A percentile compares a stretch with the other conserved stretches of the same genome.
Conservation (phyloP, 2,888 invertebrate species). For the Tetragonisca angustula region DNA sequence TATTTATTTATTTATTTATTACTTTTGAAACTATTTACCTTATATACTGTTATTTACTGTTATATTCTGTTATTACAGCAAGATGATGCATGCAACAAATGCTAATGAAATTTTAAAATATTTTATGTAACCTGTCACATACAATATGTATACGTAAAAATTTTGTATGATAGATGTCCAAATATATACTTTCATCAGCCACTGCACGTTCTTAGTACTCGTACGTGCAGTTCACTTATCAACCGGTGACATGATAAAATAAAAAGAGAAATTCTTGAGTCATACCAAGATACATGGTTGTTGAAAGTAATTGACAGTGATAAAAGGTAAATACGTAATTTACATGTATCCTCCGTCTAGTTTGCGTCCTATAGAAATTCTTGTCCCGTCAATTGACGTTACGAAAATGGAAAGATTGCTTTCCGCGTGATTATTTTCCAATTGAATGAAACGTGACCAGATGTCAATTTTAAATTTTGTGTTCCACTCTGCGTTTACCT, state of each 20-base stretch:
- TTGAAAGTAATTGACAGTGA: conserved; percentile 8
- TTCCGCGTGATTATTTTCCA: neutral
- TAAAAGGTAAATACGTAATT: neutral
- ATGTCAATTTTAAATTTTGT: neutral
- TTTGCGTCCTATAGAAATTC: conserved; percentile 7
- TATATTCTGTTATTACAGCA: no score
- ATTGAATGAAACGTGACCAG: neutral
- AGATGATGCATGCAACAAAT: no score
- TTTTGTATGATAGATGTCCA: neutral
- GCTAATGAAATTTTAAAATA: no score
- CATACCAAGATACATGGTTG: neutral
- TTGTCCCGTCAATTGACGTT: neutral
- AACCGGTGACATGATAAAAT: neutral
- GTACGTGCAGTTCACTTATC: neutral
- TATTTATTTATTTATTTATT: no score
- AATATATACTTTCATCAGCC: neutral
- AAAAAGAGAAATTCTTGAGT: conserved; percentile 6
- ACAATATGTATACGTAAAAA: no score
- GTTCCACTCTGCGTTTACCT: neutral
- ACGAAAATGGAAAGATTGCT: conserved; percentile 5
- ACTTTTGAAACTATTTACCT: no score
- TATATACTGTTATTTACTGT: no score
- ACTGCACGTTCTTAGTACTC: neutral
- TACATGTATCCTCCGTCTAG: neutral
- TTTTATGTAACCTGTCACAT: no score